Conservation (phyloP, 1,140 invertebrate genomes). For the Cyclina sinensis region DNA sequence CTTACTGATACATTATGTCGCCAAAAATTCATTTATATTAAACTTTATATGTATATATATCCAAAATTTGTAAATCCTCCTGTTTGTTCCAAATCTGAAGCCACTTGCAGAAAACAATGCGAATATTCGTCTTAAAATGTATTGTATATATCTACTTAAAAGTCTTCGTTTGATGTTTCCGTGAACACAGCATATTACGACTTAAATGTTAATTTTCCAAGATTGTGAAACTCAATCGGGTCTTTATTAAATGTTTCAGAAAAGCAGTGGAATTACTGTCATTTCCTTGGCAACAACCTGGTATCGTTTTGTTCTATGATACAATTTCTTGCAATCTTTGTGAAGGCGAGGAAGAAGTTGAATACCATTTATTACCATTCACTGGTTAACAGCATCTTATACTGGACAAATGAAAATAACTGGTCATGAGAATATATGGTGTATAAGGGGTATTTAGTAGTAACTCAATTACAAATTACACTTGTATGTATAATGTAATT, state of each 20-base stretch:
- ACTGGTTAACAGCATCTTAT: background rate
- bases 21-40: background rate
- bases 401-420: background rate
- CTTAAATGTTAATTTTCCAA: background rate
- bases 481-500: background rate
- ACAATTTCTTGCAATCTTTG: background rate
- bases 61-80: background rate
- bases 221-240: background rate
- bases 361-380: background rate
- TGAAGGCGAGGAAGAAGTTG: background rate
- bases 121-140: background rate
- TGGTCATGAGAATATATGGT: background rate
- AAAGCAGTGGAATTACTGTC: background rate
- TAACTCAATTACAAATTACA: slow-evolving; percentile 15
- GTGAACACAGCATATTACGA: background rate
- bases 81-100: background rate
- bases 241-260: background rate
- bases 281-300: background rate
- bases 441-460: too few relatives aligned
- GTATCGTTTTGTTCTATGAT: background rate
- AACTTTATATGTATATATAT: background rate
- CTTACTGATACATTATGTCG: background rate
- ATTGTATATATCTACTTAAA: slow-evolving; percentile 6
- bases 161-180: background rate
- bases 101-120: background rate